A percentile compares a stretch with the other conserved stretches of the same genome.
These are phyloP conservation scores for Rhagium mordax DNA, from an alignment of 2,888 invertebrate species.

Conservation along the genomic window DNA sequence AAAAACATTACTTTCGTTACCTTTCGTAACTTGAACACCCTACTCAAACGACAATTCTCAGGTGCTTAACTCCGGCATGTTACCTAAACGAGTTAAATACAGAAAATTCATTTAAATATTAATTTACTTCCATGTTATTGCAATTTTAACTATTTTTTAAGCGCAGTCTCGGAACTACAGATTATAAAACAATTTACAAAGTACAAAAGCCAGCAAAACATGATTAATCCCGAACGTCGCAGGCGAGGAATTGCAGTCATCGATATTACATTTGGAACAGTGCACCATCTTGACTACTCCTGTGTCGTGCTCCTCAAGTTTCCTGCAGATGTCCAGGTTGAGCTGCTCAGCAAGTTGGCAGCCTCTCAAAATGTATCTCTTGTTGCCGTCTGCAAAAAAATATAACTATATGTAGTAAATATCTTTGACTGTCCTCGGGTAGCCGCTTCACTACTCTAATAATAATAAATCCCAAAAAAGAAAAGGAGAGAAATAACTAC, in stretches of 20 bases:
- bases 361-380: constrained; percentile 62
- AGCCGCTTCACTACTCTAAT: no score
- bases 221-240: constrained; percentile 56
- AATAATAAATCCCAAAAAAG: no score
- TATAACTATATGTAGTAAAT: no score
- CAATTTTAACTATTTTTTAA: not conserved
- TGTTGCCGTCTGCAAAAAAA: constrained; percentile 60
- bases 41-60: not conserved
- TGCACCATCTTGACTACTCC: constrained; percentile 56
- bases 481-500: no score
- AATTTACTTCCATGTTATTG: not conserved
- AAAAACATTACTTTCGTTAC: constrained; percentile 15
- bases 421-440: no score
- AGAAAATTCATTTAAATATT: not conserved
- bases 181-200: not conserved
- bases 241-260: constrained; percentile 70
- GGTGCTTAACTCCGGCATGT: not conserved
- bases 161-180: not conserved
- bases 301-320: constrained; percentile 57
- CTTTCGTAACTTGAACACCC: constrained; percentile 1
- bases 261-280: constrained; percentile 71
- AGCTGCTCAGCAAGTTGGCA: constrained; percentile 65
- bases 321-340: constrained; percentile 64
- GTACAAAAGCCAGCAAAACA: not conserved
- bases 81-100: not conserved